Evolutionary conservation across 2,888 invertebrate genomes (phyloP).

Genomic region (Anaspis maculata): DNA sequence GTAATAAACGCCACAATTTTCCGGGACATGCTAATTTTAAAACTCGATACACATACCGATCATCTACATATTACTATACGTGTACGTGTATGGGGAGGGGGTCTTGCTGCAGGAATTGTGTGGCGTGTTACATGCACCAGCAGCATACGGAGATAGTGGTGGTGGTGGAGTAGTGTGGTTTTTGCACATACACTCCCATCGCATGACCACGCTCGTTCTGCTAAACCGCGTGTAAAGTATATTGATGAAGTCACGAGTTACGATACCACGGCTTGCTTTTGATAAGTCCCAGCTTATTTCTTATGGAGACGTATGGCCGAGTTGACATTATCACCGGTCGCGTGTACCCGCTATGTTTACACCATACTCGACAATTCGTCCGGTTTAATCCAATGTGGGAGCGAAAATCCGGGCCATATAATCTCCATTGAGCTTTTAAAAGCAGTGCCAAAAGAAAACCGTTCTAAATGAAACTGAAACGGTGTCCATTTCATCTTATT

Average conservation of each 20-base stretch:
- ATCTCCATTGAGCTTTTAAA: no score
- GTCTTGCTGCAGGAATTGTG: constrained; percentile 11
- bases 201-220: constrained; percentile 22
- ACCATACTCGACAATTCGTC: no score
- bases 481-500: no score
- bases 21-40: constrained; percentile 18
- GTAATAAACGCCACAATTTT: no score
- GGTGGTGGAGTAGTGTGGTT: constrained; percentile 8
- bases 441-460: no score
- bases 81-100: no score
- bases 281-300: constrained; percentile 25
- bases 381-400: no score
- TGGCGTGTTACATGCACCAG: constrained; percentile 14
- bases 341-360: constrained; percentile 20
- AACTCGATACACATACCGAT: constrained; percentile 14
- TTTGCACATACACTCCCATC: constrained; percentile 14
- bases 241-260: constrained; percentile 21
- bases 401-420: no score
- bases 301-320: constrained; percentile 20
- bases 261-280: constrained; percentile 17
- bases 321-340: constrained; percentile 23
- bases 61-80: no score
- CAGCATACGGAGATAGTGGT: constrained; percentile 10
- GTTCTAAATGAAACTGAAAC: no score
- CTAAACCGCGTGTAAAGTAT: constrained; percentile 21